Evolutionary conservation across 2,113 vertebrate genomes (phyloP).

Genomic region (Microtus richardsoni): DNA sequence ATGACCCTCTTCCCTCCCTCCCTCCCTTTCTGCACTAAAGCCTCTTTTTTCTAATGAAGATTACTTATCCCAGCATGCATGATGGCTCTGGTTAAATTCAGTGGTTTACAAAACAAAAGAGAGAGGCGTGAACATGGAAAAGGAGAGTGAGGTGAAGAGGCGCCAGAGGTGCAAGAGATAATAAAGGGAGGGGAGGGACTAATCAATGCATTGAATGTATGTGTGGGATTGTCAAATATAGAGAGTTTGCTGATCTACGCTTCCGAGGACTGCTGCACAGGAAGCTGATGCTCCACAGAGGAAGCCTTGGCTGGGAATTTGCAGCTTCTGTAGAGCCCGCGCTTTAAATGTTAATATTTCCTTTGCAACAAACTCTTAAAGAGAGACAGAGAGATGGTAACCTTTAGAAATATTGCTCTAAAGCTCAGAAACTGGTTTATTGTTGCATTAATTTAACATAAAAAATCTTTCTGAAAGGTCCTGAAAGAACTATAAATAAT

Average conservation of each 20-base stretch:
- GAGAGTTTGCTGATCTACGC: neutral
- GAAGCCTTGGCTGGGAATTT: neutral
- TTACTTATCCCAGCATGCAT: neutral
- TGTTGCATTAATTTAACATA: constrained; percentile 8
- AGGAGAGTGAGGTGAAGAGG: neutral
- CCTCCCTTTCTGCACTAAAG: neutral
- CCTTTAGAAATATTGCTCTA: neutral
- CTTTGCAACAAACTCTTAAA: neutral
- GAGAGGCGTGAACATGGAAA: neutral
- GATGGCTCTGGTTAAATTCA: too few species aligned
- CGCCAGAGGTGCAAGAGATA: neutral
- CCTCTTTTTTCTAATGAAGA: neutral
- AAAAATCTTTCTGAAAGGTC: neutral
- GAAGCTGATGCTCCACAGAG: neutral
- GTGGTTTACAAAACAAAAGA: neutral
- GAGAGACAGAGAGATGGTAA: too few species aligned
- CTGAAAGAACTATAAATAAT: neutral
- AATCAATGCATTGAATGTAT: neutral
- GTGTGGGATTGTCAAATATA: neutral
- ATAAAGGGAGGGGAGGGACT: neutral
- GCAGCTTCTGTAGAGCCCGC: neutral
- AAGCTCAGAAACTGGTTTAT: neutral
- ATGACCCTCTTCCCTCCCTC: too few species aligned
- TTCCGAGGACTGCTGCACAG: neutral
- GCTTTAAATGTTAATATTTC: neutral